phyloP scores from a whole-genome alignment of 2,113 vertebrate genomes.

The Ochotona princeps region DNA sequence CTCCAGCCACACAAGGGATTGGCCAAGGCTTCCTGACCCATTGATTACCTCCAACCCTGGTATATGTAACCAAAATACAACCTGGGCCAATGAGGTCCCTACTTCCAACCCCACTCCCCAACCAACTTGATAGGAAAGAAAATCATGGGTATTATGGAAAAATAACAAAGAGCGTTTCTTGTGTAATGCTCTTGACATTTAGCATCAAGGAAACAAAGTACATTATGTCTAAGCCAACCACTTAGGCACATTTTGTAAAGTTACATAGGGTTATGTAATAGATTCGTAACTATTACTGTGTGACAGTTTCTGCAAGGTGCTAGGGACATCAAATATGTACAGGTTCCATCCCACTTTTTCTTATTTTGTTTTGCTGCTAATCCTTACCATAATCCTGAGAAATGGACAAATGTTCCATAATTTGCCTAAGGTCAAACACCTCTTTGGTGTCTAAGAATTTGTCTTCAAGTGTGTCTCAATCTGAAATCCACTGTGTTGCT shows the following conservation, averaged over 20 bases:
- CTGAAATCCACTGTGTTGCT: background rate
- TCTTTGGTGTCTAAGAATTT: background rate
- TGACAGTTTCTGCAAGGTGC: background rate
- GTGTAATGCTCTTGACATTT: background rate
- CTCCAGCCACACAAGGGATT: background rate
- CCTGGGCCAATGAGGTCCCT: background rate
- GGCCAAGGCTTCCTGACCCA: background rate
- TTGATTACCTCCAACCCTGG: background rate
- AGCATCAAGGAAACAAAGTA: conserved; percentile 9
- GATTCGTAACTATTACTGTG: background rate
- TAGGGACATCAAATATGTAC: background rate
- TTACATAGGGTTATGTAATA: background rate
- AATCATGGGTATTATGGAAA: background rate
- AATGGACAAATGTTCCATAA: background rate
- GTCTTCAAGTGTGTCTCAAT: background rate
- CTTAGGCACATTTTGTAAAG: background rate
- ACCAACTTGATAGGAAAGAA: background rate
- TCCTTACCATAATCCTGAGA: background rate
- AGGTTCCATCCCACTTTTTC: background rate
- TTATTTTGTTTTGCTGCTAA: background rate
- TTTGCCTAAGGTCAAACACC: background rate
- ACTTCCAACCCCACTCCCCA: background rate
- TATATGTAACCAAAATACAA: background rate
- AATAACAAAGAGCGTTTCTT: background rate
- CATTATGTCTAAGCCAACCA: background rate